Percentiles rank a stretch among this genome's conserved stretches.
These are phyloP conservation scores for Hirtodrosophila confusa DNA, from an alignment of 2,888 invertebrate species.

Conservation along the genomic window DNA sequence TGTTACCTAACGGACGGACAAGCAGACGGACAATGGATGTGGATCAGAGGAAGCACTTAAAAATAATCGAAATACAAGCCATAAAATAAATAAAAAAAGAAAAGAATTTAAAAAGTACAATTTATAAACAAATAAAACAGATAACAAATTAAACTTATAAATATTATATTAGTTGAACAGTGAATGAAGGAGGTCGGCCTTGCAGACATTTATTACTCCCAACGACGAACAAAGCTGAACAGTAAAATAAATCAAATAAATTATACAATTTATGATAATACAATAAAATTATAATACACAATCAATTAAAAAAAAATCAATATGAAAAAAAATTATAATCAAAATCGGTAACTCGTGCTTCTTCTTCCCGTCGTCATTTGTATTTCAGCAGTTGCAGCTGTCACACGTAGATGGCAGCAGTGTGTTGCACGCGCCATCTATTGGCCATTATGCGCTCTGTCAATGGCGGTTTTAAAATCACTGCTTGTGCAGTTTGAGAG, in stretches of 20 bases:
- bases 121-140: not conserved
- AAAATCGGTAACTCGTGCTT: conserved; percentile 14
- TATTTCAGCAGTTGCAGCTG: conserved; percentile 35
- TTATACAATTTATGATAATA: not conserved
- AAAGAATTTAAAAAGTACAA: not conserved
- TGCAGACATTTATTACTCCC: not conserved
- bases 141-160: not conserved
- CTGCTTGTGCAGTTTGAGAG: conserved; percentile 39
- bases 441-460: conserved; percentile 36
- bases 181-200: too few species aligned
- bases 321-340: not conserved
- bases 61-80: not conserved
- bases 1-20: conserved; percentile 10
- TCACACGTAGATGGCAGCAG: conserved; percentile 66
- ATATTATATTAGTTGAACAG: not conserved
- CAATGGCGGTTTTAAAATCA: conserved; percentile 45
- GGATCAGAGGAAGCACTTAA: conserved; percentile 1
- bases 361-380: conserved; percentile 3
- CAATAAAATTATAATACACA: not conserved
- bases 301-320: not conserved
- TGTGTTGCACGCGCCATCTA: conserved; percentile 59
- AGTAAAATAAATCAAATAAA: not conserved
- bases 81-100: not conserved
- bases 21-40: not conserved
- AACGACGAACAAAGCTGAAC: not conserved